A percentile compares a stretch with the other conserved stretches of the same genome.
Conservation (phyloP, 2,113 vertebrate species). For the Actenoides hombroni region DNA sequence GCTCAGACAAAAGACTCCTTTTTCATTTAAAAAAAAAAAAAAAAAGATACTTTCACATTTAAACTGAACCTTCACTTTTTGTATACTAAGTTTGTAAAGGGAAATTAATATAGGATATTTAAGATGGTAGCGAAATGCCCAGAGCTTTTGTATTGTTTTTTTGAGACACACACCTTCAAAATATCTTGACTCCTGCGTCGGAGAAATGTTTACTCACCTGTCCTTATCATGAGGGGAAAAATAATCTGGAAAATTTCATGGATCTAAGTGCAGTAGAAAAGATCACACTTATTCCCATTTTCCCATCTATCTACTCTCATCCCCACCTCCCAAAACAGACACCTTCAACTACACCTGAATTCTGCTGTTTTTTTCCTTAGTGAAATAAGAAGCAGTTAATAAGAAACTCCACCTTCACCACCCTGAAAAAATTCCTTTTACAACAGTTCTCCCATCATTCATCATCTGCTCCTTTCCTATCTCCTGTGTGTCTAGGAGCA, state of each 20-base stretch:
- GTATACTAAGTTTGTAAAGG: neutral
- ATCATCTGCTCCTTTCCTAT: neutral
- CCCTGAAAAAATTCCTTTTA: neutral
- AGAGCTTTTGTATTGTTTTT: neutral
- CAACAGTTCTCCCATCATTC: neutral
- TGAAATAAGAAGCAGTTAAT: neutral
- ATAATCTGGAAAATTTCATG: neutral
- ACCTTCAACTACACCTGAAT: neutral
- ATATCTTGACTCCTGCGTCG: neutral
- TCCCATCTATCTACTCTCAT: neutral
- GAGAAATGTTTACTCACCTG: neutral
- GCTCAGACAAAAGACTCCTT: conserved; percentile 59
- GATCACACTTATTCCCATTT: neutral
- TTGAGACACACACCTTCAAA: neutral
- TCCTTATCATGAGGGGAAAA: neutral
- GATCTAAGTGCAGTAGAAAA: neutral
- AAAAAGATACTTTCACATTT: conserved; percentile 56
- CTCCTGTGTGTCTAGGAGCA: neutral
- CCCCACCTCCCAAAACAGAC: neutral
- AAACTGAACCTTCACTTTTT: conserved; percentile 53
- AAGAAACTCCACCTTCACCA: neutral
- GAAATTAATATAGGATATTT: neutral
- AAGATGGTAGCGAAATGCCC: neutral
- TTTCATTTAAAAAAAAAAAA: neutral
- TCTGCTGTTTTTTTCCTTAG: neutral